Conservation (phyloP, 2,888 invertebrate species). For the Matsumyia berberina region DNA sequence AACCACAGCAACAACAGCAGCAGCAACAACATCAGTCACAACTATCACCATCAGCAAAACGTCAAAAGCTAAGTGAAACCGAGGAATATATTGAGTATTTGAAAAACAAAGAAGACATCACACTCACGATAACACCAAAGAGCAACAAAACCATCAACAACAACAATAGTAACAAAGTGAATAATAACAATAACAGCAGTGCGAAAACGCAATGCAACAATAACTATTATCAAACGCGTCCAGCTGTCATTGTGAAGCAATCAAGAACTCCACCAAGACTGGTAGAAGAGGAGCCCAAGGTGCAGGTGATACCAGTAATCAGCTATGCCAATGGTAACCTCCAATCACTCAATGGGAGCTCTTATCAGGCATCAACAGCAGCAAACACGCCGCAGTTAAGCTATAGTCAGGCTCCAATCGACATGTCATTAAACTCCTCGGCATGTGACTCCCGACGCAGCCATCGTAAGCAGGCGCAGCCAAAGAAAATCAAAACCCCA, state of each 20-base stretch:
- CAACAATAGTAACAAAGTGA: slow-evolving; percentile 39
- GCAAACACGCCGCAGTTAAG: slow-evolving; percentile 6
- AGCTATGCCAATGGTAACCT: slow-evolving; percentile 47
- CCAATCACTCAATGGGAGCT: slow-evolving; percentile 54
- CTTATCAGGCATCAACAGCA: slow-evolving; percentile 1
- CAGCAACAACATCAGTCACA: slow-evolving; percentile 51
- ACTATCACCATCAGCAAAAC: slow-evolving; percentile 77
- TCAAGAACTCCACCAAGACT: slow-evolving; percentile 49
- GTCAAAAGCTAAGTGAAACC: slow-evolving; percentile 81
- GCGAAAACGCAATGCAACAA: slow-evolving; percentile 36
- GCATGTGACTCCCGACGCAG: slow-evolving; percentile 81
- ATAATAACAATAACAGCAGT: slow-evolving; percentile 61
- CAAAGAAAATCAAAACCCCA: slow-evolving; percentile 83
- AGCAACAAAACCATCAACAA: slow-evolving; percentile 52
- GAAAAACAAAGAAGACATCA: slow-evolving; percentile 84
- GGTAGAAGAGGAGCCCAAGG: slow-evolving; percentile 66
- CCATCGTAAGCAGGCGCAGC: slow-evolving; percentile 85
- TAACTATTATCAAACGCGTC: slow-evolving; percentile 54
- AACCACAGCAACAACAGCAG: slow-evolving; percentile 58
- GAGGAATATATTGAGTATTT: slow-evolving; percentile 84
- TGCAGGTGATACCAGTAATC: slow-evolving; percentile 64
- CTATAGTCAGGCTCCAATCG: slow-evolving; percentile 31
- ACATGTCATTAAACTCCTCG: slow-evolving; percentile 60
- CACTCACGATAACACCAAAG: slow-evolving; percentile 83
- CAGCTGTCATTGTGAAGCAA: slow-evolving; percentile 62